Base-by-base conservation (phyloP, 1,140 invertebrate genomes). In the Xylocopa sonorina region DNA sequence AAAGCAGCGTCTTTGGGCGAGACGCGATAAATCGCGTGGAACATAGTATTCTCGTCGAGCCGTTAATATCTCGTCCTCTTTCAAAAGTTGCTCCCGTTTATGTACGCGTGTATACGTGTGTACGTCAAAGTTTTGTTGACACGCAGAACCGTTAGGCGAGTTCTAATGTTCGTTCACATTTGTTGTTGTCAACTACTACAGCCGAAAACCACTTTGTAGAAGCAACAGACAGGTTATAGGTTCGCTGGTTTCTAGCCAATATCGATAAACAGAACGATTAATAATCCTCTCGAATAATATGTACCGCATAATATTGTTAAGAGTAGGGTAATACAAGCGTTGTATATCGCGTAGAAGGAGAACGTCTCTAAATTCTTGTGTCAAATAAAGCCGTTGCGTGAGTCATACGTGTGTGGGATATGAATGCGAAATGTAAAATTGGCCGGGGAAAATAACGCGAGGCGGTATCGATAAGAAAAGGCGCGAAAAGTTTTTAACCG, bases 61-160 rank as follows among this genome's bases (percentile, higher is more conserved):
- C 58, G 68, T 78, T 78, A 73, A 78, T 48, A 48, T 48, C 34
- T 46, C 24, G n/a, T 3, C 38, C 58, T 18, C 41, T 73, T 73
- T 78, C 38, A 78, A 73, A 63, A 64, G 16, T 46, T 18, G 4
- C 27, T 41, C 55, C n/a, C 2, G 16, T 14, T 21, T 34, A 1
- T 27, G 0, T 16, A 4, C 32, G 7, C 27, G 0, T 38, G 29
- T 27, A 9, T 24, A 7, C 6, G 29, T 55, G 14, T 21, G 4
- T 18, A 21, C 12, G 16, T 60, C 41, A 27, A 77, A 10, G 9
- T 32, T 73, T 34, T 73, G 68, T 63, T 72, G 68, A 63, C 58
- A 78, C 29, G 38, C 5, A 18, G 46, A 64, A 73, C 69, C 68
- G 68, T 78, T 78, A 73, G 27, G 29, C 3, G 12, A 32, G 21